These are phyloP conservation scores for Haliclystus octoradiatus DNA, from an alignment of 30 jellyfish, hydroid and myxozoan species.

Conservation along the genomic window DNA sequence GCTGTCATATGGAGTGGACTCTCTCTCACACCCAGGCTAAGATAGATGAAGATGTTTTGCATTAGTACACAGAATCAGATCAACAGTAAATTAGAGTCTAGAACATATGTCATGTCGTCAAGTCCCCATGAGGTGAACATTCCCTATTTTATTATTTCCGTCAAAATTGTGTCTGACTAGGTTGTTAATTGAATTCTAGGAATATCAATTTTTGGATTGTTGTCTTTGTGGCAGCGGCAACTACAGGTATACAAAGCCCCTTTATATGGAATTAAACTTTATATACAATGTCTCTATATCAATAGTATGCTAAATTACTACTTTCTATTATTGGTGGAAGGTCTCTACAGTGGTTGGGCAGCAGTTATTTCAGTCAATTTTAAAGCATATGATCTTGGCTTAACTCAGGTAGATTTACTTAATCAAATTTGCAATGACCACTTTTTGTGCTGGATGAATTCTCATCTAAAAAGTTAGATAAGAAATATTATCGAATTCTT, in stretches of 20 bases:
- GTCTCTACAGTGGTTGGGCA: conserved; percentile 34
- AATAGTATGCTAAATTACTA: not conserved
- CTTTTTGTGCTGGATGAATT: not conserved
- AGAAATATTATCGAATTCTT: not conserved
- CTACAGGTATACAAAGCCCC: not conserved
- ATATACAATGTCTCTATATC: not conserved
- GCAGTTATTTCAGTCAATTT: conserved; percentile 18
- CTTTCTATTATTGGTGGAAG: not conserved
- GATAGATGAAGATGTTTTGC: no score
- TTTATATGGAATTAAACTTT: not conserved
- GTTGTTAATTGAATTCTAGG: no score
- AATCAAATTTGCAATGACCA: not conserved
- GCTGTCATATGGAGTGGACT: no score
- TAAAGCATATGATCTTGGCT: conserved; percentile 6
- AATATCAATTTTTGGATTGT: conserved; percentile 14
- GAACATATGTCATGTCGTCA: no score
- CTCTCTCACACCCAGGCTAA: no score
- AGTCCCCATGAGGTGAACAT: no score
- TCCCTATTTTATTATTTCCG: no score
- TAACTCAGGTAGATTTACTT: conserved; percentile 11
- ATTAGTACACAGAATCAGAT: no score
- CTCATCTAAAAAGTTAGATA: no score
- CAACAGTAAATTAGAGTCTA: no score
- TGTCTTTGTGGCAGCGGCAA: conserved; percentile 12
- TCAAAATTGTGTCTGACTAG: no score